Percentiles rank a stretch among this genome's conserved stretches.
These are phyloP conservation scores for Pollenia griseotomentosa DNA, from an alignment of 2,888 invertebrate species.

Conservation along the genomic window DNA sequence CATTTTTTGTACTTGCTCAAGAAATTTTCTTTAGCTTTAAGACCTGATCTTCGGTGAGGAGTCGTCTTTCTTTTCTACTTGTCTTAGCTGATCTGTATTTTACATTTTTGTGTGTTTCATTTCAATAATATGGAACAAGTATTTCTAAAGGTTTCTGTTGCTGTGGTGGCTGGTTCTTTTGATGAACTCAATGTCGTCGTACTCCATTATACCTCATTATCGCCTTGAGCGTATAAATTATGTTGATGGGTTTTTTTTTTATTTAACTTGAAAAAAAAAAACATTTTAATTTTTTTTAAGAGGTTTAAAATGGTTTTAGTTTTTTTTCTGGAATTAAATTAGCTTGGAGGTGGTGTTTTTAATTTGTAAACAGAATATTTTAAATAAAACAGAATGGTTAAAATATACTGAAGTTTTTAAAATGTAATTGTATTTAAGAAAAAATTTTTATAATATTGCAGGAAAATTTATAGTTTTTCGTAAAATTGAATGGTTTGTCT, in stretches of 20 bases:
- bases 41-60: conserved; percentile 25
- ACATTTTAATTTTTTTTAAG: conserved; percentile 55
- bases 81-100: conserved; percentile 56
- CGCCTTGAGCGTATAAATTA: conserved; percentile 84
- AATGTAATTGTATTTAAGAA: neutral
- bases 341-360: conserved; percentile 59
- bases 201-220: conserved; percentile 84
- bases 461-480: too few relatives aligned
- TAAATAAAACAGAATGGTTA: neutral
- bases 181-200: conserved; percentile 77
- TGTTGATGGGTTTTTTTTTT: conserved; percentile 80
- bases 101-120: conserved; percentile 32
- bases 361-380: conserved; percentile 49
- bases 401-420: conserved; percentile 35
- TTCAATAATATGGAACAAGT: conserved; percentile 31
- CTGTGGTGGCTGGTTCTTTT: conserved; percentile 41
- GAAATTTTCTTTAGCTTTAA: conserved; percentile 18
- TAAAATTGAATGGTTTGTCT: too few relatives aligned
- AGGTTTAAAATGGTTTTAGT: conserved; percentile 37
- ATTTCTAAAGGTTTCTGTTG: neutral
- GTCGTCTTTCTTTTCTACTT: conserved; percentile 48
- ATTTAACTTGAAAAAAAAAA: conserved; percentile 29
- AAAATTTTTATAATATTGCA: neutral
- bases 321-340: conserved; percentile 54
- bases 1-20: conserved; percentile 12